Conservation (phyloP, 2,113 vertebrate species). For the Jaculus jaculus region DNA sequence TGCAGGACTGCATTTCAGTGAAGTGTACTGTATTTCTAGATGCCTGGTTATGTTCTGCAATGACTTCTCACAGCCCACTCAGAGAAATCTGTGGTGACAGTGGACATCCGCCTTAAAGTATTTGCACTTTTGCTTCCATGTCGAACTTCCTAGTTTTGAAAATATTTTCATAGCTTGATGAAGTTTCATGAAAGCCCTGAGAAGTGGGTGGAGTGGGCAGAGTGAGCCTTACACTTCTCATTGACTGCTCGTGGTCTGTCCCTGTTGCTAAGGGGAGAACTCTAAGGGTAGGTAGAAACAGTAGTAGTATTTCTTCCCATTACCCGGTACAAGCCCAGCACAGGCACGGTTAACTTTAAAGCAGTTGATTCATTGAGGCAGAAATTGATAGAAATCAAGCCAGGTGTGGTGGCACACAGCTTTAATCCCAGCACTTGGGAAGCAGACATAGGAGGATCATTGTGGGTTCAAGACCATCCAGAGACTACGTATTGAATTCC, state of each 20-base stretch:
- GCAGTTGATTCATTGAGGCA: background rate
- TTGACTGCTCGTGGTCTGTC: background rate
- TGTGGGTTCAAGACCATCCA: too few species aligned
- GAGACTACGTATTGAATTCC: too few species aligned
- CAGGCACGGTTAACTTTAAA: background rate
- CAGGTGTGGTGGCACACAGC: too few species aligned
- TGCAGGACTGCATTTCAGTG: too few species aligned
- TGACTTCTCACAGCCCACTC: background rate
- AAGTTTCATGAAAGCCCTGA: background rate
- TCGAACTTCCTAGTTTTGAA: background rate
- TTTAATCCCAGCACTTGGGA: too few species aligned
- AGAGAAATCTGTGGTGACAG: background rate
- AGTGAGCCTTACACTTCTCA: background rate
- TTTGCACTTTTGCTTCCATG: background rate
- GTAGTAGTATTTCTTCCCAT: accelerated
- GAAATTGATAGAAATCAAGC: background rate
- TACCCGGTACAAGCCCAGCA: accelerated
- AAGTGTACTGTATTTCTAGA: background rate
- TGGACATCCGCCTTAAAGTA: background rate
- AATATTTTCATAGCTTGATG: background rate
- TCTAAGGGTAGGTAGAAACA: too few species aligned
- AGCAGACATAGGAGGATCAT: too few species aligned
- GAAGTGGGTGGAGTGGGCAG: background rate
- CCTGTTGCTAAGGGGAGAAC: accelerated
- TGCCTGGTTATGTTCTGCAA: background rate